Evolutionary conservation across 1,140 invertebrate genomes (phyloP), one percentile per base, ranked within the genome.

Genomic region (Gryon sp.): DNA sequence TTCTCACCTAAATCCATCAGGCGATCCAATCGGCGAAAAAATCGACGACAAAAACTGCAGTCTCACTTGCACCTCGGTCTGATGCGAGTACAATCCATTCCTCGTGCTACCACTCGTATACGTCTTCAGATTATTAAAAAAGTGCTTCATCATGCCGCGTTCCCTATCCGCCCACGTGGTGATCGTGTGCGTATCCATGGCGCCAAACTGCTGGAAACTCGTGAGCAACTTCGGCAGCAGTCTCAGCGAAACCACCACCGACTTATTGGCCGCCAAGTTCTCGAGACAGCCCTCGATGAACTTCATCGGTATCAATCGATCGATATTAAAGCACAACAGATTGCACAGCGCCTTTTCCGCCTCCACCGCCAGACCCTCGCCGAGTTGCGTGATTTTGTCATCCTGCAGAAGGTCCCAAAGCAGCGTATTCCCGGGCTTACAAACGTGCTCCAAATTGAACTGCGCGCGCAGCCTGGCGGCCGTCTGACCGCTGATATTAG

Each of bases 341-440:
- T 95, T 96, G 78, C 94, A 95, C 0, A 98, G 86, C 0, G 95
- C 95, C 82, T 98, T 98, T 84, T 98, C 97, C 5, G 96, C 96
- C 89, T 98, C 97, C 2, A 94, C 80, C 0, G 95, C 95, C 19
- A 98, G 86, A 5, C 96, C 96, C 88, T 98, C 96, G 0, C 95
- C 94, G 0, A 98, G 85, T 82, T 95, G 93, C 60, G 92, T 91
- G 78, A 97, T 96, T 87, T 93, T 95, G 74, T 97, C 94, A 85
- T 98, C 96, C 86, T 98, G 96, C 34, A 99, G 86, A 45, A 99
- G 88, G 90, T 99, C 97, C 97, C 97, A 98, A 0, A 99, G 89
- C 22, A 98, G 84, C 4, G 96, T 98, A 83, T 95, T 96, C 0
- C 96, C 96, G 30, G 95, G 94, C 80, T 95, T 92, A 79, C 95